A percentile compares a stretch with the other conserved stretches of the same genome.
Conservation (phyloP, 1,140 invertebrate genomes). For the Steinernema feltiae region DNA sequence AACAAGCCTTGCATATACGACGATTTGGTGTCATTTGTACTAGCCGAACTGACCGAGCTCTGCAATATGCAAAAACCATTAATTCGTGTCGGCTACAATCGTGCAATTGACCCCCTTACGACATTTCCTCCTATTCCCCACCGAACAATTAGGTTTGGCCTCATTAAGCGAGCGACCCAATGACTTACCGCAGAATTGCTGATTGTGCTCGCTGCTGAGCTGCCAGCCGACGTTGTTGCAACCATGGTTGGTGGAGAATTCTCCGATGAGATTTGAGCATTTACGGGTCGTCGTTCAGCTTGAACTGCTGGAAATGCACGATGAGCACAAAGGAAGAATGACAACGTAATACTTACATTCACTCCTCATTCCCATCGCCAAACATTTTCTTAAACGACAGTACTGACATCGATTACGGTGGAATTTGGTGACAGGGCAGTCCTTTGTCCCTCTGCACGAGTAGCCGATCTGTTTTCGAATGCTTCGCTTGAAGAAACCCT, state of each 20-base stretch:
- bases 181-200: constrained; percentile 22
- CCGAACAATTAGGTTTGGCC: neutral
- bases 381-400: constrained; percentile 90
- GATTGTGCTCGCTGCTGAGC: neutral
- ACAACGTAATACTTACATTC: constrained; percentile 74
- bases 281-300: constrained; percentile 62
- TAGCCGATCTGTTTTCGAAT: constrained; percentile 68
- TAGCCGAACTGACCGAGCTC: constrained; percentile 1
- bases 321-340: constrained; percentile 13
- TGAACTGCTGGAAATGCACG: constrained; percentile 62
- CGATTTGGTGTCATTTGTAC: constrained; percentile 24
- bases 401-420: constrained; percentile 93
- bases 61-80: constrained; percentile 8
- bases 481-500: constrained; percentile 26
- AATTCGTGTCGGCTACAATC: constrained; percentile 23
- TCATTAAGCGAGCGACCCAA: neutral
- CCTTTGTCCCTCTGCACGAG: constrained; percentile 84
- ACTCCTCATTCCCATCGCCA: constrained; percentile 91
- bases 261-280: constrained; percentile 44
- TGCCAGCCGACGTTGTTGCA: constrained; percentile 10
- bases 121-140: neutral
- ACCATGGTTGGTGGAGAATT: constrained; percentile 35
- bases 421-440: constrained; percentile 91
- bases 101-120: constrained; percentile 19
- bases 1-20: constrained; percentile 44